phyloP scores from a whole-genome alignment of 1,140 invertebrate species.

The Cydia pomonella region DNA sequence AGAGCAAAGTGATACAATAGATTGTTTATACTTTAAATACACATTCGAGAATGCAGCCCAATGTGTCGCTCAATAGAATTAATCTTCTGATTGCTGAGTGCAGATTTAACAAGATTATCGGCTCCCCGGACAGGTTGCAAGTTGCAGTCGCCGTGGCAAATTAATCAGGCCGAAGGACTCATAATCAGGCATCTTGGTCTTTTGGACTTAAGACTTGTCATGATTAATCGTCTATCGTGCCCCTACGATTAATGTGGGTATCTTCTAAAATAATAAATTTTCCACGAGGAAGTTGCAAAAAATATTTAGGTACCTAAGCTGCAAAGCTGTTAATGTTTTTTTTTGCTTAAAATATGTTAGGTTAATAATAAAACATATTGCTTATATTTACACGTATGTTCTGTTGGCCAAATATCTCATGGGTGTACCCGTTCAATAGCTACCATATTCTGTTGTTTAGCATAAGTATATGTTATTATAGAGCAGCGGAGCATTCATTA shows the following conservation, averaged over 20 bases:
- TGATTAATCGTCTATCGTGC: slow-evolving; percentile 46
- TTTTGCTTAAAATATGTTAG: no score
- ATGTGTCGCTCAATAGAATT: neutral
- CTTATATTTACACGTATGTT: no score
- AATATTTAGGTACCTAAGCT: neutral
- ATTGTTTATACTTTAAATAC: neutral
- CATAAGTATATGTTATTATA: no score
- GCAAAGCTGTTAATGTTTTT: no score
- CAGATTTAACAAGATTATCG: slow-evolving; percentile 44
- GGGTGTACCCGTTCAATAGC: no score
- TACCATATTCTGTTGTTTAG: no score
- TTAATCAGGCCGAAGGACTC: slow-evolving; percentile 48
- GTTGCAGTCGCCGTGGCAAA: slow-evolving; percentile 41
- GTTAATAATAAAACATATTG: no score
- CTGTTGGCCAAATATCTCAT: no score
- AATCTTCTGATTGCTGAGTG: slow-evolving; percentile 39
- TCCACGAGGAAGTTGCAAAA: neutral
- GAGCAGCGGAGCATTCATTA: no score
- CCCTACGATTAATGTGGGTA: neutral
- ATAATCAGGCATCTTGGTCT: neutral
- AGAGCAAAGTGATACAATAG: neutral
- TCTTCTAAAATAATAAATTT: no score
- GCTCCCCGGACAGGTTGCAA: slow-evolving; percentile 35
- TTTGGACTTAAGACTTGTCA: slow-evolving; percentile 6
- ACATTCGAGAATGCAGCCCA: neutral